Base-by-base conservation (phyloP, 37 sponge, comb jelly and placozoan genomes). In the Aplysina aerophoba region DNA sequence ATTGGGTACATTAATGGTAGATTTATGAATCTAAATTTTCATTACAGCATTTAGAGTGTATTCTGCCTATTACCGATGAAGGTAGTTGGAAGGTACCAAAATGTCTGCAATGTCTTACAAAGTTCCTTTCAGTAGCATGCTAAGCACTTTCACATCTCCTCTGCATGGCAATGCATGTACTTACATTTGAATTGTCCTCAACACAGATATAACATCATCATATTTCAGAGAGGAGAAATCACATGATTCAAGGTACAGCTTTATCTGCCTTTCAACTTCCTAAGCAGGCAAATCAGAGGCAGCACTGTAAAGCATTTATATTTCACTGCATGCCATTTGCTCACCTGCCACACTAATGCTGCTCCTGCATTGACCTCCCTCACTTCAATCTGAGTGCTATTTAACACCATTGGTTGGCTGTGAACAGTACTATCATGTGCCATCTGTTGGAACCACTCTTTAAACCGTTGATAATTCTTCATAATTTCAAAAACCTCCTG, bases 261-360 rank as follows among this genome's bases (percentile, higher is more conserved):
- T 85, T 24, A 95, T 84, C 41, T 94, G 92, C 68, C 93, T 86
- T 62, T 97, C 93, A 4, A 95, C 95, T 64, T 95, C 96, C 96
- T 95, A n/a, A n/a, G 67, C 35, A 81, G 81, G 41, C 40, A 53
- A 41, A 72, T 72, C 30, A 56, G 24, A n/a, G n/a, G n/a, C n/a
- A n/a, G n/a, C n/a, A n/a, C n/a, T n/a, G n/a, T n/a, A n/a, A n/a
- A n/a, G n/a, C n/a, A n/a, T n/a, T n/a, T n/a, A n/a, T n/a, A n/a
- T 28, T 13, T 8, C 64, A 27, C n/a, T 12, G 27, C 55, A 24
- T 53, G 53, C 4, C 20, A 41, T 5, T 8, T 15, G 15, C 28
- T 19, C 19, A 94, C 94, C 89, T 87, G 65, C 94, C 94, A 94
- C 21, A 94, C 83, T 84, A 83, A 68, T 15, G 63, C 55, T 21